Evolutionary conservation across 1,140 invertebrate genomes (phyloP).

Genomic region (Dendrolimus kikuchii): DNA sequence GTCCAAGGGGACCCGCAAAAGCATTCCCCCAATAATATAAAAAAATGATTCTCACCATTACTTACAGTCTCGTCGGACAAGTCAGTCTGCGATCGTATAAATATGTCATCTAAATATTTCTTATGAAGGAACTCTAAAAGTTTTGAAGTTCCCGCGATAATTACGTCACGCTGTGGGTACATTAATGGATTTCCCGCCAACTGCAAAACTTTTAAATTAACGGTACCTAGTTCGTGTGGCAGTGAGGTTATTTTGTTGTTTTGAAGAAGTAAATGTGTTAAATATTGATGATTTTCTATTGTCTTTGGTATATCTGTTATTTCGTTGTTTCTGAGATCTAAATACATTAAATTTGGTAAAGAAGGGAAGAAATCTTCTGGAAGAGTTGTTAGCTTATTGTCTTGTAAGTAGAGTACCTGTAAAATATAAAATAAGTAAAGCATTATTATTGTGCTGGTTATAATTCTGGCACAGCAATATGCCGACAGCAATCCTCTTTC

Average conservation of each 20-base stretch:
- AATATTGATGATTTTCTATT: conserved; percentile 65
- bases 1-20: too few relatives aligned
- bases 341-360: conserved; percentile 69
- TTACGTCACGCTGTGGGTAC: conserved; percentile 65
- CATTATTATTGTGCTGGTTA: too few relatives aligned
- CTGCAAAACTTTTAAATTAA: conserved; percentile 70
- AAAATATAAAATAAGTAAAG: conserved; percentile 18
- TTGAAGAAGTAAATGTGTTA: conserved; percentile 73
- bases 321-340: conserved; percentile 74
- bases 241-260: conserved; percentile 72
- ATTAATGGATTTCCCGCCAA: conserved; percentile 68
- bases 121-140: conserved; percentile 64
- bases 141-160: conserved; percentile 54
- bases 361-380: conserved; percentile 69
- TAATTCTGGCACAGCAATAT: too few relatives aligned
- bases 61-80: conserved; percentile 24
- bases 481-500: too few relatives aligned
- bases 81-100: conserved; percentile 25
- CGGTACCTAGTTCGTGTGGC: conserved; percentile 72
- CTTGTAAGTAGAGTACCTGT: conserved; percentile 74
- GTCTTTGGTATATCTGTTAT: conserved; percentile 65
- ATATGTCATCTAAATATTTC: conserved; percentile 45
- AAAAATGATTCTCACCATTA: conserved; percentile 2
- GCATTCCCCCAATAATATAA: too few relatives aligned
- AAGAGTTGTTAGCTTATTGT: conserved; percentile 65